Conservation (phyloP, 2,888 invertebrate species). For the Drosophila siamana region DNA sequence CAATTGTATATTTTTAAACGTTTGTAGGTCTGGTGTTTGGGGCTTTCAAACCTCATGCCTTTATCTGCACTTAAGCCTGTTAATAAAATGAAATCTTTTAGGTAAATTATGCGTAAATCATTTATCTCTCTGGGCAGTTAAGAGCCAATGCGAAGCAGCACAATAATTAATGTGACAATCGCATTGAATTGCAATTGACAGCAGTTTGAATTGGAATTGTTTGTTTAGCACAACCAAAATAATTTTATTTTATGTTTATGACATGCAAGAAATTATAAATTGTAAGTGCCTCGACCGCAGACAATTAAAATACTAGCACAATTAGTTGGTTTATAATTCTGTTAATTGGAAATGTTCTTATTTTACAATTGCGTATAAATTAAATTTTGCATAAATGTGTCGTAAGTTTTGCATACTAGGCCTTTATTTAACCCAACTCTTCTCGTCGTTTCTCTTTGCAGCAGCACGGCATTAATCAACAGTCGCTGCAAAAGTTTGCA, state of each 20-base stretch:
- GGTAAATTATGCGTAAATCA: slow-evolving; percentile 9
- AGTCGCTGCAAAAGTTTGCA: slow-evolving; percentile 86
- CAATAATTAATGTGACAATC: background rate
- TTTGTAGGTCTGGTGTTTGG: background rate
- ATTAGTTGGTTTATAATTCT: too few species aligned
- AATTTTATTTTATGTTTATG: too few species aligned
- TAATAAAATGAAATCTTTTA: slow-evolving; percentile 5
- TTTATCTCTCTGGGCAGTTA: background rate
- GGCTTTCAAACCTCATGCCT: background rate
- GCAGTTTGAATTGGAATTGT: background rate
- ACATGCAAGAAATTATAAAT: too few species aligned
- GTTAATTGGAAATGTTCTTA: too few species aligned
- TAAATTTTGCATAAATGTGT: too few species aligned
- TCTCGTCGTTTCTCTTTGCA: slow-evolving; percentile 44
- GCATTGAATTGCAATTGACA: background rate
- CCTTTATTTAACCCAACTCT: background rate
- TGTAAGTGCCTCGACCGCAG: too few species aligned
- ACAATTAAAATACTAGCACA: too few species aligned
- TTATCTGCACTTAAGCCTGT: too few species aligned
- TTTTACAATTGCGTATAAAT: too few species aligned
- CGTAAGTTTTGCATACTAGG: too few species aligned
- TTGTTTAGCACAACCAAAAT: background rate
- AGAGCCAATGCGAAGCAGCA: background rate
- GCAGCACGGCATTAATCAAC: slow-evolving; percentile 84
- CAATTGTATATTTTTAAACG: slow-evolving; percentile 1